These are phyloP conservation scores for Anhinga anhinga DNA, from an alignment of 2,113 vertebrate species.

Conservation along the genomic window DNA sequence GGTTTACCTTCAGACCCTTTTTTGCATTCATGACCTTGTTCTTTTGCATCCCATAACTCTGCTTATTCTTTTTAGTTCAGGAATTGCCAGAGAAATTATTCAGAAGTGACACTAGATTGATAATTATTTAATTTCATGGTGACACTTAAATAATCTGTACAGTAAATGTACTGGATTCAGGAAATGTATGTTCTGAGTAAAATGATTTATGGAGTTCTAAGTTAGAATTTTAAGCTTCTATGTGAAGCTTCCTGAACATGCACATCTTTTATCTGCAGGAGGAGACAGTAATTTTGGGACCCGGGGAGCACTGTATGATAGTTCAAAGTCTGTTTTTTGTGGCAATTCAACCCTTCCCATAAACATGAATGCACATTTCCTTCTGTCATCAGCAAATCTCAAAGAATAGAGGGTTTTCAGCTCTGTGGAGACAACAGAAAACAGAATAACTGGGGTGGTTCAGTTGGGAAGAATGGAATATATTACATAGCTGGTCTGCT, in stretches of 20 bases:
- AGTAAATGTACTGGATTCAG: neutral
- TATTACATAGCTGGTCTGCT: neutral
- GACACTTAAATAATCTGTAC: neutral
- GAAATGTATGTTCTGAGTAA: neutral
- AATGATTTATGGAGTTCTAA: neutral
- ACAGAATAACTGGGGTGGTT: neutral
- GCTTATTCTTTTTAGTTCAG: neutral
- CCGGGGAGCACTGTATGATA: neutral
- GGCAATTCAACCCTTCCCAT: neutral
- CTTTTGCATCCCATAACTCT: neutral
- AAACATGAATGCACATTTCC: neutral
- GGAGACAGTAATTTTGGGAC: neutral
- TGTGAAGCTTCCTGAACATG: neutral
- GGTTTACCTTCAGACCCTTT: neutral
- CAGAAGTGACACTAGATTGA: neutral
- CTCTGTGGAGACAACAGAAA: neutral
- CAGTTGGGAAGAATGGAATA: neutral
- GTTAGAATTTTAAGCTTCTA: neutral
- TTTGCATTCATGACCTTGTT: neutral
- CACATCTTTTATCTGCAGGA: neutral
- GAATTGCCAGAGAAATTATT: neutral
- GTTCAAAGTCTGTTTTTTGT: neutral
- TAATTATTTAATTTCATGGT: neutral
- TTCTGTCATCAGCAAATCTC: neutral
- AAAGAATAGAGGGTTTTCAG: neutral